Evolutionary conservation across 2,888 invertebrate genomes (phyloP), one percentile per base, ranked within the genome.

Genomic region (Clusia tigrina): DNA sequence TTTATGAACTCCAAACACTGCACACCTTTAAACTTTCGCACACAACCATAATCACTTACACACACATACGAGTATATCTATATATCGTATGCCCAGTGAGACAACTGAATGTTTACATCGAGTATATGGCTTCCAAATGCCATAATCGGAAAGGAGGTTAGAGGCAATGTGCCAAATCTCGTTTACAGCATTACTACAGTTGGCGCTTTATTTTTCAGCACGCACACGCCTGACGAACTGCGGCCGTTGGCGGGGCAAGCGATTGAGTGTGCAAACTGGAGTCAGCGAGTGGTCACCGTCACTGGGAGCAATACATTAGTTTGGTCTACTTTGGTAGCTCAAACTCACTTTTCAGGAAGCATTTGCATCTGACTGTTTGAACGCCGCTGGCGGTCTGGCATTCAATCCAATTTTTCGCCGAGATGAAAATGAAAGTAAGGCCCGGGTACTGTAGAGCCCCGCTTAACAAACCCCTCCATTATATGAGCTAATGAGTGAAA

Each of bases 281-380:
- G 32, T 32, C 6, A 32, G 6, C 32, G 42, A 37, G 38, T 46
- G 60, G 60, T 42, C 53, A 53, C 25, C 18, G 18, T 17, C n/a
- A n/a, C n/a, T n/a, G n/a, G n/a, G n/a, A n/a, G 24, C 23, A 60
- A 23, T 3, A 26, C 55, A 55, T 15, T 23, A 3, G 25, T 54
- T 63, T 67, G 72, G 67, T 67, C 70, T 71, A 72, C 70, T 72
- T 74, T 74, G 67, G 38, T 48, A 59, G 68, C 66, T 58, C 52
- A 74, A 77, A 75, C 74, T 67, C 68, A 67, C 76, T 69, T 63
- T 73, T 53, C 76, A 76, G 76, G 76, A 76, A 76, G 77, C 70
- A 71, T 66, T 69, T 63, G 53, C 67, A 67, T 67, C 22, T 42
- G n/a, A n/a, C n/a, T n/a, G n/a, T n/a, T n/a, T n/a, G n/a, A n/a